Conservation (phyloP, 2,797 vertebrate species). For the Coregonus sp. region DNA sequence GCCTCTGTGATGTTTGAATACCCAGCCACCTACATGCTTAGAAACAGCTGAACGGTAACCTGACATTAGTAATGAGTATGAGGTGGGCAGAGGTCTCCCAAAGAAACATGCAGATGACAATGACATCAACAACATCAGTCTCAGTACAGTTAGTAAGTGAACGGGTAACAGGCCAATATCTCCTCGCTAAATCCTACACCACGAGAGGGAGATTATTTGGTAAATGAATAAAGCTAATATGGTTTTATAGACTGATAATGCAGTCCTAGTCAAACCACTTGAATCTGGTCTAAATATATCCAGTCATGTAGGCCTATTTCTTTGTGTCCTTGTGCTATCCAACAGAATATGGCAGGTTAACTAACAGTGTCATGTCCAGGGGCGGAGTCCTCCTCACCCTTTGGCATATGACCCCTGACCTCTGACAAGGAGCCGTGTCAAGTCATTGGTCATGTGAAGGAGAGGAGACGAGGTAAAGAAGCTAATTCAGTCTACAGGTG, state of each 20-base stretch:
- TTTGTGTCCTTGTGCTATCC: background rate
- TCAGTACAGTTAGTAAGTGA: no score
- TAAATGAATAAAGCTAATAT: no score
- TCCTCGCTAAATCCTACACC: no score
- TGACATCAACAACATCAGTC: no score
- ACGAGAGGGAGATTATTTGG: no score
- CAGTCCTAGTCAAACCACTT: no score
- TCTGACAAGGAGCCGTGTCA: constrained; percentile 10
- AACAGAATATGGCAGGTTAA: constrained; percentile 19
- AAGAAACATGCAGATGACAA: constrained; percentile 29
- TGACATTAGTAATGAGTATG: constrained; percentile 66
- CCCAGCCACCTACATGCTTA: constrained; percentile 69
- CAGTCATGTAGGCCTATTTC: no score
- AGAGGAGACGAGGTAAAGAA: constrained; percentile 4
- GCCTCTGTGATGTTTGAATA: constrained; percentile 73
- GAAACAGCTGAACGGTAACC: constrained; percentile 69
- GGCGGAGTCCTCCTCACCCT: constrained; percentile 19
- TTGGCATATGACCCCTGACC: constrained; percentile 22
- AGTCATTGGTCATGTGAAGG: background rate
- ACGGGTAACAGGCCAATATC: no score
- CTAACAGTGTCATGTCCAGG: constrained; percentile 24
- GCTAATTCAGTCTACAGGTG: constrained; percentile 7
- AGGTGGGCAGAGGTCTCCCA: constrained; percentile 61
- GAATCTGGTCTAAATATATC: no score
- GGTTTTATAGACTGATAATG: no score